phyloP scores from a whole-genome alignment of 2,888 invertebrate genomes.

The Ptilodon capucinus region DNA sequence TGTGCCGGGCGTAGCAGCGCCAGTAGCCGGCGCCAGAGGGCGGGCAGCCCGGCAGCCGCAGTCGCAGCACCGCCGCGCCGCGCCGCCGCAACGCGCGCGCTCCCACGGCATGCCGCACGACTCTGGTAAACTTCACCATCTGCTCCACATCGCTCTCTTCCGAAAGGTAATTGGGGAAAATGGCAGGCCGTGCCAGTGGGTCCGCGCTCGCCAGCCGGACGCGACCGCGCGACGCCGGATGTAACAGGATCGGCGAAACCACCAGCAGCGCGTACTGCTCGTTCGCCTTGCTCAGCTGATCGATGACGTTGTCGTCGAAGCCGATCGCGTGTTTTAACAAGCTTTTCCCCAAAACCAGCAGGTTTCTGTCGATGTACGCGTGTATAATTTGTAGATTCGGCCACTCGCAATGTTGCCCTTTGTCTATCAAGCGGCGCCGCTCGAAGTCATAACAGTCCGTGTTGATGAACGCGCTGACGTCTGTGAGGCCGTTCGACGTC shows the following conservation, averaged over 20 bases:
- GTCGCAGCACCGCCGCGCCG: slow-evolving; percentile 39
- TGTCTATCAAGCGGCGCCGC: slow-evolving; percentile 28
- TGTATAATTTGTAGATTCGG: slow-evolving; percentile 52
- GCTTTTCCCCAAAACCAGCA: slow-evolving; percentile 19
- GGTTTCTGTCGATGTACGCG: slow-evolving; percentile 40
- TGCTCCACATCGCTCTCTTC: slow-evolving; percentile 48
- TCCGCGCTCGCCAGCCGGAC: slow-evolving; percentile 48
- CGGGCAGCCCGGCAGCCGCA: slow-evolving; percentile 46
- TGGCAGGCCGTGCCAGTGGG: slow-evolving; percentile 41
- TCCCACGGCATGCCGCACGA: slow-evolving; percentile 35
- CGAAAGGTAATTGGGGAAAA: slow-evolving; percentile 51
- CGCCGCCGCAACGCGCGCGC: slow-evolving; percentile 22
- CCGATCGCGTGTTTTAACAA: slow-evolving; percentile 25
- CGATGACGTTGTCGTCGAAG: slow-evolving; percentile 31
- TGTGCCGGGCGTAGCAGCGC: slow-evolving; percentile 57
- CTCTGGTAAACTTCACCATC: slow-evolving; percentile 41
- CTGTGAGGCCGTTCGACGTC: slow-evolving; percentile 53
- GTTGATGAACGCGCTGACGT: slow-evolving; percentile 49
- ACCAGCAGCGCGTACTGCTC: slow-evolving; percentile 36
- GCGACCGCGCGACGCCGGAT: slow-evolving; percentile 47
- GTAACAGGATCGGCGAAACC: slow-evolving; percentile 45
- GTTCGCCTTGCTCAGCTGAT: slow-evolving; percentile 43
- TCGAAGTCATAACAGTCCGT: slow-evolving; percentile 50
- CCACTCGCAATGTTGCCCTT: slow-evolving; percentile 38
- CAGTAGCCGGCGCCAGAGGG: slow-evolving; percentile 39